phyloP scores from a whole-genome alignment of 2,113 vertebrate species.

The Podocnemis expansa region DNA sequence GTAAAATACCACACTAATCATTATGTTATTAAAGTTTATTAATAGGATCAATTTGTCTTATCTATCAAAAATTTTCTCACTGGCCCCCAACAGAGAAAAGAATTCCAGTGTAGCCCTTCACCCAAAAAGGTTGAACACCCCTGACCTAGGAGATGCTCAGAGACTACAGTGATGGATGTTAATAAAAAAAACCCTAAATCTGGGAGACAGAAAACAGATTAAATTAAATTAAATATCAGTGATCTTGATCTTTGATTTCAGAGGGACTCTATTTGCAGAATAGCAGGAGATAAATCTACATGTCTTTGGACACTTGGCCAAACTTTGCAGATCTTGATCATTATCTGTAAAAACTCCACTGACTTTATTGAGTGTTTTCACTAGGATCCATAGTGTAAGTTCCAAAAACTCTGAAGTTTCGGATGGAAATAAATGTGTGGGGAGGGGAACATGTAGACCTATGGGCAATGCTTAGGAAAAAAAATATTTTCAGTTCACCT shows the following conservation, averaged over 20 bases:
- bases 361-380: slow-evolving; percentile 23
- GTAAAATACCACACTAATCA: no score
- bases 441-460: slow-evolving; percentile 15
- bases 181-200: neutral
- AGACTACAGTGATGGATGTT: neutral
- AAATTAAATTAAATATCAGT: neutral
- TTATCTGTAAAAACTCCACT: slow-evolving; percentile 39
- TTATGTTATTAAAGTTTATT: no score
- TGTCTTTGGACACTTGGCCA: slow-evolving; percentile 25
- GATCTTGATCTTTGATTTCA: neutral
- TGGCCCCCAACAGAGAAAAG: no score
- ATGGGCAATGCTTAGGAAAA: slow-evolving; percentile 12
- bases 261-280: neutral
- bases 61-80: no score
- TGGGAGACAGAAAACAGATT: neutral
- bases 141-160: neutral
- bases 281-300: neutral
- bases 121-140: no score
- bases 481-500: slow-evolving; percentile 29
- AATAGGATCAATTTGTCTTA: no score
- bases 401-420: neutral
- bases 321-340: slow-evolving; percentile 42
- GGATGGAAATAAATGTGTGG: no score
- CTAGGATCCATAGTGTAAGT: slow-evolving; percentile 5
- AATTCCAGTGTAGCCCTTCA: no score